These are phyloP conservation scores for Limnephilus lunatus DNA, from an alignment of 2,888 invertebrate genomes.

Conservation along the genomic window DNA sequence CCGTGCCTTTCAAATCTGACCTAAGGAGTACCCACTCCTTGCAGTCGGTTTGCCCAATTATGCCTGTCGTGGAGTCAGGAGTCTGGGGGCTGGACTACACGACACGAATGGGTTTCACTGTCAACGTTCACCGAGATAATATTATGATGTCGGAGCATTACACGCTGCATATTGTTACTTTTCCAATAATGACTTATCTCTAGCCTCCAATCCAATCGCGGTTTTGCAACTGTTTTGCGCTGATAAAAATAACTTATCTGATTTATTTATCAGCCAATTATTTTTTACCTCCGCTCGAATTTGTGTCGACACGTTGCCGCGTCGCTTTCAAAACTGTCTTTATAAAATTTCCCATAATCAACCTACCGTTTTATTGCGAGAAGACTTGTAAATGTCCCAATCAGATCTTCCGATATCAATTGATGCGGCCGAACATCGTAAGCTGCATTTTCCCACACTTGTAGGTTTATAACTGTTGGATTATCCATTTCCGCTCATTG, in stretches of 20 bases:
- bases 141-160: background rate
- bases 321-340: background rate
- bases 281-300: constrained; percentile 27
- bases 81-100: background rate
- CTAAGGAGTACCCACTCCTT: background rate
- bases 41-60: constrained; percentile 10
- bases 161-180: background rate
- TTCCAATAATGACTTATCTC: constrained; percentile 7
- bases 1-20: background rate
- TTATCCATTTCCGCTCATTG: background rate
- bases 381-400: background rate
- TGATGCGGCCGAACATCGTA: constrained; percentile 7
- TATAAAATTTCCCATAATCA: background rate
- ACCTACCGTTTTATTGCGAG: background rate
- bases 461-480: background rate
- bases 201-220: constrained; percentile 15
- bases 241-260: constrained; percentile 33
- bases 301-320: background rate
- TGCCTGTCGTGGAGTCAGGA: background rate
- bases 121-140: background rate
- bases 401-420: constrained; percentile 17
- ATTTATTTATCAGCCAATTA: constrained; percentile 43
- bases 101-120: background rate
- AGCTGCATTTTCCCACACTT: constrained; percentile 25
- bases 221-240: background rate